phyloP scores from a whole-genome alignment of 2,888 invertebrate genomes.

The Serripes groenlandicus region DNA sequence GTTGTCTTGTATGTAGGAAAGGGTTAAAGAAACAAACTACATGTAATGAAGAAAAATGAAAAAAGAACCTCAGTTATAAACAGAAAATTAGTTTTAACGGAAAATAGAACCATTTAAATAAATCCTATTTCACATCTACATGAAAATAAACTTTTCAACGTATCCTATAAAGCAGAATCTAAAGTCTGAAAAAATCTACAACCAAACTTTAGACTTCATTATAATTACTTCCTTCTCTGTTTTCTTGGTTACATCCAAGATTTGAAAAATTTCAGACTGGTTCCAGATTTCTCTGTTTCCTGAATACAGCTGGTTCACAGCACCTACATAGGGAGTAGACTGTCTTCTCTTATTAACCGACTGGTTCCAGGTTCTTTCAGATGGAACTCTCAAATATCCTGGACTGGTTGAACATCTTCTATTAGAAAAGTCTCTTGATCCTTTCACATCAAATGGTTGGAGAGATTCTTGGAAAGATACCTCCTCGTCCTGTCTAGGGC shows the following conservation, averaged over 20 bases:
- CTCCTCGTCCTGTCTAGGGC: not conserved
- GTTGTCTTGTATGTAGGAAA: not conserved
- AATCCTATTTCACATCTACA: not conserved
- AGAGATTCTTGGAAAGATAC: not conserved
- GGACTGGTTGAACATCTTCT: slow-evolving; percentile 3
- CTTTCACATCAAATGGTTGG: slow-evolving; percentile 9
- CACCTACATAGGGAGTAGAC: slow-evolving; percentile 14
- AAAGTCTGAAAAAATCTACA: not conserved
- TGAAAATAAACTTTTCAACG: not conserved
- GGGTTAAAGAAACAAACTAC: not conserved
- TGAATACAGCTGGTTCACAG: not conserved
- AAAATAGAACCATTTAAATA: not conserved
- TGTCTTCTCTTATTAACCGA: slow-evolving; percentile 9
- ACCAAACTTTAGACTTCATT: not conserved
- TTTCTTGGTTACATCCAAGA: not conserved
- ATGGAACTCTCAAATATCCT: not conserved
- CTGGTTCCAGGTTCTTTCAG: slow-evolving; percentile 11
- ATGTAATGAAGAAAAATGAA: not conserved
- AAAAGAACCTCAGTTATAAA: no score
- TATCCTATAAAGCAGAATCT: not conserved
- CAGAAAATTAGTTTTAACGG: no score
- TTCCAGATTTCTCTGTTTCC: not conserved
- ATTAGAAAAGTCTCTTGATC: not conserved
- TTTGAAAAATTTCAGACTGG: slow-evolving; percentile 11
- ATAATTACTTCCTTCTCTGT: not conserved